phyloP scores from a whole-genome alignment of 2,888 invertebrate genomes.

The Epiblema foenella region DNA sequence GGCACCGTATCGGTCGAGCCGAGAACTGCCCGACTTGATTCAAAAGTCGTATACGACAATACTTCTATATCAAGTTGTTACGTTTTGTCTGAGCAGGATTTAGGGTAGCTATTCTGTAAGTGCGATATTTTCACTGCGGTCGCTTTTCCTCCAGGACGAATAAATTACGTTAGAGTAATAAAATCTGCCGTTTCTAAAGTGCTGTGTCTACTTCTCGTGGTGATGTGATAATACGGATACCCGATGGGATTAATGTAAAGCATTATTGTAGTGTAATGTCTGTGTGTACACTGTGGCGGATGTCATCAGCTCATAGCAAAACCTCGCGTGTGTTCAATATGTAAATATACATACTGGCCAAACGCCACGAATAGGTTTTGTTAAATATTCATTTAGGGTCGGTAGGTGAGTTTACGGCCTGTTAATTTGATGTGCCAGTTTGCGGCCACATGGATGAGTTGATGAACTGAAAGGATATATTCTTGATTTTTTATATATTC shows the following conservation, averaged over 20 bases:
- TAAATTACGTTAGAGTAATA: slow-evolving; percentile 1
- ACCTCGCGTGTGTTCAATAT: too few species aligned
- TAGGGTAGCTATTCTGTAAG: background rate
- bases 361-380: too few species aligned
- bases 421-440: too few species aligned
- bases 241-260: background rate
- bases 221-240: background rate
- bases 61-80: background rate
- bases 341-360: too few species aligned
- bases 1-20: background rate
- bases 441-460: too few species aligned
- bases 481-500: too few species aligned
- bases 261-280: too few species aligned
- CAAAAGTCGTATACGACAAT: background rate
- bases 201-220: background rate
- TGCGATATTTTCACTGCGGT: slow-evolving; percentile 2
- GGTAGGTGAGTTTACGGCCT: too few species aligned
- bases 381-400: too few species aligned
- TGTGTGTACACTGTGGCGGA: too few species aligned
- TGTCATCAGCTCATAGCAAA: too few species aligned
- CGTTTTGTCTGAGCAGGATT: background rate
- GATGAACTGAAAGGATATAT: too few species aligned
- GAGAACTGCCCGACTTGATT: background rate
- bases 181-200: background rate
- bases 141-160: background rate